Conservation (phyloP, 2,797 vertebrate species). For the Presbytis comata region DNA sequence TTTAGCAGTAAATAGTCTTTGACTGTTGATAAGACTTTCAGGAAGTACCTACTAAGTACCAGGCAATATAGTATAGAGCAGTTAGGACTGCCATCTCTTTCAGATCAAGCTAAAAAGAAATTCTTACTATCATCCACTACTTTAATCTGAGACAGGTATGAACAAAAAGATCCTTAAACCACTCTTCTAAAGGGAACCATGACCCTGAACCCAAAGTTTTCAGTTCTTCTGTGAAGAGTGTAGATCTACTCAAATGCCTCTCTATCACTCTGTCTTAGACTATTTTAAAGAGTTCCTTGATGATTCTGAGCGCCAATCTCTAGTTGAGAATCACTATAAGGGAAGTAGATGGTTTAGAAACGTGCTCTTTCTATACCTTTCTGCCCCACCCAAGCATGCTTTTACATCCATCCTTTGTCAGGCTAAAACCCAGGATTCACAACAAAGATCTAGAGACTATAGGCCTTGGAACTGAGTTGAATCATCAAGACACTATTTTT, state of each 20-base stretch:
- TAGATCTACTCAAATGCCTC: neutral
- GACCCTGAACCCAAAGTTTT: neutral
- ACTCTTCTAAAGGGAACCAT: neutral
- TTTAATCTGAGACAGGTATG: neutral
- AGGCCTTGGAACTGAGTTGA: neutral
- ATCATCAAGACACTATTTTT: neutral
- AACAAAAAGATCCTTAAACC: neutral
- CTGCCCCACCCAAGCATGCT: neutral
- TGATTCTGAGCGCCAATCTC: neutral
- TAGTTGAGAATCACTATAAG: neutral
- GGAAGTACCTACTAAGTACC: neutral
- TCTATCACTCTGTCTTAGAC: neutral
- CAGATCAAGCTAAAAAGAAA: neutral
- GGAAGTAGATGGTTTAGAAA: neutral
- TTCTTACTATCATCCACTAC: neutral
- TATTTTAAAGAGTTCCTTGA: slow-evolving; percentile 32
- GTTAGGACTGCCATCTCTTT: neutral
- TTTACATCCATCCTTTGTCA: neutral
- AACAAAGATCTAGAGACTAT: neutral
- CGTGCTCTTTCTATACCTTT: neutral
- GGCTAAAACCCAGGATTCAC: neutral
- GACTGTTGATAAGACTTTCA: neutral
- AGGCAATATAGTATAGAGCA: neutral
- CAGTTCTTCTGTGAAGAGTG: neutral
- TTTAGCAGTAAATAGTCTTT: neutral